phyloP scores from a whole-genome alignment of 1,140 invertebrate genomes.

The Carcinoscorpius rotundicauda region DNA sequence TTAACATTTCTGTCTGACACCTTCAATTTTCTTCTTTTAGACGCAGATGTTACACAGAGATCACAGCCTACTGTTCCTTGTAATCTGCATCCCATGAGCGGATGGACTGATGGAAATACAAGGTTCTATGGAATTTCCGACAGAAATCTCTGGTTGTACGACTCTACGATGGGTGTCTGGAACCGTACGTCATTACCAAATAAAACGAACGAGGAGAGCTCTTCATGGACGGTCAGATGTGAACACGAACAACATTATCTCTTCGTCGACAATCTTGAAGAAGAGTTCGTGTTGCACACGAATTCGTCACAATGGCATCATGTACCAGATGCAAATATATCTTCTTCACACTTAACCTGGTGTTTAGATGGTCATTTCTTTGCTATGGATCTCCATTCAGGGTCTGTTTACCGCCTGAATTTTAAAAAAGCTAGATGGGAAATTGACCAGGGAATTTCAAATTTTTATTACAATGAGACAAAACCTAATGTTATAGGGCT shows the following conservation, averaged over 20 bases:
- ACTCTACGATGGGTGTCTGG: constrained; percentile 1
- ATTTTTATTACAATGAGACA: background rate
- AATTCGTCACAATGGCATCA: background rate
- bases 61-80: background rate
- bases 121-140: background rate
- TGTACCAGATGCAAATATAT: background rate
- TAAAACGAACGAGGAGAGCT: background rate
- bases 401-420: background rate
- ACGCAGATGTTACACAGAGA: no score
- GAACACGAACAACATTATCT: background rate
- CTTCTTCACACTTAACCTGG: background rate
- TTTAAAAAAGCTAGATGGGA: background rate
- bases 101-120: background rate
- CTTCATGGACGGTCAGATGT: background rate
- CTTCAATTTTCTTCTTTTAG: no score
- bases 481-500: background rate
- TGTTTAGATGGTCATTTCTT: background rate
- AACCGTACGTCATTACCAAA: background rate
- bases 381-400: background rate
- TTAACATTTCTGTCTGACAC: no score
- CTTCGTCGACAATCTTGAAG: background rate
- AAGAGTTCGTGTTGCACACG: background rate
- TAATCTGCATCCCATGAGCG: background rate
- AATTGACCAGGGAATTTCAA: background rate
- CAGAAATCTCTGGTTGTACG: background rate